phyloP scores from a whole-genome alignment of 35 echinoderm and acorn worm genomes.

The Apostichopus parvimensis region DNA sequence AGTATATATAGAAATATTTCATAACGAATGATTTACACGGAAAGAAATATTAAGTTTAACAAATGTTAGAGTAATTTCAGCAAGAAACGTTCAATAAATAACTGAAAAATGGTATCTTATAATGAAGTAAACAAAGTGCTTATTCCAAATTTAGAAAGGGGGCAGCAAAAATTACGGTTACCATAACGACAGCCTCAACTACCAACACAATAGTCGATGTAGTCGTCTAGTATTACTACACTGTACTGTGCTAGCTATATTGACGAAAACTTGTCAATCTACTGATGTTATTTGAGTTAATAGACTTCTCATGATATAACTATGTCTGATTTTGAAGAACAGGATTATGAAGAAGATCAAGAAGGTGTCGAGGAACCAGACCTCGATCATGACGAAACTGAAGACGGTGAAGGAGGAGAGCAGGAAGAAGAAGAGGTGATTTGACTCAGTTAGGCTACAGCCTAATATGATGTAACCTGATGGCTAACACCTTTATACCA shows the following conservation, averaged over 20 bases:
- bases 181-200: conserved; percentile 43
- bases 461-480: too few species aligned
- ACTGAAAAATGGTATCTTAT: not conserved
- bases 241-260: not conserved
- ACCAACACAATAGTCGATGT: not conserved
- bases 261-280: not conserved
- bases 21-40: not conserved
- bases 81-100: not conserved
- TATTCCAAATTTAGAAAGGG: not conserved
- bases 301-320: not conserved
- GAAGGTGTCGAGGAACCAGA: conserved; percentile 96
- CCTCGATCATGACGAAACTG: conserved; percentile 80
- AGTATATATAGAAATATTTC: too few species aligned
- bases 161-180: conserved; percentile 45
- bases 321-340: conserved; percentile 93
- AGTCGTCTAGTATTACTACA: not conserved
- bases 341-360: conserved; percentile 97
- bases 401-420: conserved; percentile 75
- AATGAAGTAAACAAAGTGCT: not conserved
- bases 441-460: not conserved
- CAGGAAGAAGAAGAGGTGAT: conserved; percentile 95
- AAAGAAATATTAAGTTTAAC: conserved; percentile 7
- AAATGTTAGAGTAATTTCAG: not conserved
- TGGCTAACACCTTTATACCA: too few species aligned
- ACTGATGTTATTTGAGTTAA: not conserved